Evolutionary conservation across 1,140 invertebrate genomes (phyloP), one percentile per base, ranked within the genome.

Genomic region (Nephotettix cincticeps): DNA sequence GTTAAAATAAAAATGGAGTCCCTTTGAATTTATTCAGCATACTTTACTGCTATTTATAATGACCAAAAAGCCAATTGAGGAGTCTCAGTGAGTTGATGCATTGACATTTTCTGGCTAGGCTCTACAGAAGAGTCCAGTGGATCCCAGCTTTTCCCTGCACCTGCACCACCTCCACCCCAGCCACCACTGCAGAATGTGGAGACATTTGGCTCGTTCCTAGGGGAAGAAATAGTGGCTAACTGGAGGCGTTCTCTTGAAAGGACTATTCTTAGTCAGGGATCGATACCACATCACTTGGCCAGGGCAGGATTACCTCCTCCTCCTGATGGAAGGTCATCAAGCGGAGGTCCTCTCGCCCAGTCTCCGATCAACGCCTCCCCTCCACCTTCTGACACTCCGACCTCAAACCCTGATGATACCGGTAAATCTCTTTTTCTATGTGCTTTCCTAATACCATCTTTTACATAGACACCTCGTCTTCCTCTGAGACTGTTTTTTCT

Each of bases 191-290:
- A 89, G 80, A 89, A 88, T 78, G 88, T 90, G 76, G 88, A 90
- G 79, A 85, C 86, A 28, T 90, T 90, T 79, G 87, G 88, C 76
- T 86, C 86, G 47, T 84, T 91, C 72, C 83, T 91, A 69, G 90
- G 90, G 76, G 90, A 92, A 81, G 90, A 92, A 79, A 89, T 92
- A 74, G 90, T 91, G 73, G 89, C 89, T 74, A 89, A 90, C 79
- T 92, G 90, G 90, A 85, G 90, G 78, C 85, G 89, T 76, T 87
- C 86, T 75, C 83, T 91, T 76, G 89, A 91, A 80, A 82, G 86
- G 67, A 86, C 86, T 73, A 85, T 87, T 77, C 82, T 87, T 75
- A 84, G 78, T 74, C 82, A 84, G 72, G 80, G 82, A 74, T 79
- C 79, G 78, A n/a, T 77, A 77, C 36, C 77, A 76, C 70, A 61